These are phyloP conservation scores for Corythornis madagascariensis DNA, from an alignment of 2,113 vertebrate genomes.

Conservation along the genomic window DNA sequence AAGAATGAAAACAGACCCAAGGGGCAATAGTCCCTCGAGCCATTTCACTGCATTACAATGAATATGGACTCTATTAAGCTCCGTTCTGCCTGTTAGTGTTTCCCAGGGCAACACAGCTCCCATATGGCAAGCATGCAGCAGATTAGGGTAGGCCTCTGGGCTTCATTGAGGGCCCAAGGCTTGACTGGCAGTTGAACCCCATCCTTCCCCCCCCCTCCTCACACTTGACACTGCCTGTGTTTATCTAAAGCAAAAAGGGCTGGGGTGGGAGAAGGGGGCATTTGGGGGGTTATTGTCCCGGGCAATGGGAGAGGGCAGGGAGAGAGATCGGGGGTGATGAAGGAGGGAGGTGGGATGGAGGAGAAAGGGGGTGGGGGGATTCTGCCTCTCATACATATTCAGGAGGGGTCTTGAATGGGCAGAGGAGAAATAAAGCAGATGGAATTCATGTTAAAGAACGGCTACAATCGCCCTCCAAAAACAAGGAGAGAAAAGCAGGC, in stretches of 20 bases:
- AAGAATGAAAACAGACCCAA: slow-evolving; percentile 81
- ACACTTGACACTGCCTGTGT: slow-evolving; percentile 99
- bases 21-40: slow-evolving; percentile 87
- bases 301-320: slow-evolving; percentile 70
- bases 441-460: slow-evolving; percentile 84
- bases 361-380: slow-evolving; percentile 7
- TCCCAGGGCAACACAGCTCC: slow-evolving; percentile 95
- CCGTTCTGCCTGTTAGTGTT: slow-evolving; percentile 99
- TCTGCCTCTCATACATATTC: slow-evolving; percentile 90
- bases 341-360: slow-evolving; percentile 32
- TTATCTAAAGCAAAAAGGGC: slow-evolving; percentile 89
- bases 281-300: slow-evolving; percentile 83
- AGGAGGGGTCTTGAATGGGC: slow-evolving; percentile 76
- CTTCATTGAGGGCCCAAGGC: slow-evolving; percentile 80
- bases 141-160: slow-evolving; percentile 87
- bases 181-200: slow-evolving; percentile 91
- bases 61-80: slow-evolving; percentile 99
- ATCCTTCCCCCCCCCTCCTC: slow-evolving; percentile 77
- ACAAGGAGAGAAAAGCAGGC: slow-evolving; percentile 84
- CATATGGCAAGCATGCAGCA: slow-evolving; percentile 94
- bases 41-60: slow-evolving; percentile 99
- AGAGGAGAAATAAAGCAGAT: slow-evolving; percentile 85
- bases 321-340: slow-evolving; percentile 18
- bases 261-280: slow-evolving; percentile 70
- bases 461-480: slow-evolving; percentile 80